Evolutionary conservation across 2,113 vertebrate genomes (phyloP).

Genomic region (Deroptyus accipitrinus): DNA sequence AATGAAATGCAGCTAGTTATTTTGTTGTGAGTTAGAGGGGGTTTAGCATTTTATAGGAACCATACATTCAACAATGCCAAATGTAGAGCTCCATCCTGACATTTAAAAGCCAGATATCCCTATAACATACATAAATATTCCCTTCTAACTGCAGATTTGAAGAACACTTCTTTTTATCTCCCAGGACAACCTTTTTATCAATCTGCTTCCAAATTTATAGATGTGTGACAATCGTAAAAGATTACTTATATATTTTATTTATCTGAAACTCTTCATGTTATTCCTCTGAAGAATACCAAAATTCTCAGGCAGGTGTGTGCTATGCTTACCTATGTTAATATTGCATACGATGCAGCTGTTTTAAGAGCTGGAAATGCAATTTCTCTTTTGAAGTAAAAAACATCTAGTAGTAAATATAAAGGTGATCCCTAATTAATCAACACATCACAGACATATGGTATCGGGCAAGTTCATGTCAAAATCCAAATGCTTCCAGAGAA

Average conservation of each 20-base stretch:
- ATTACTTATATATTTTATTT: not conserved
- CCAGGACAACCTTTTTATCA: not conserved
- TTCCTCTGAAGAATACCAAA: not conserved
- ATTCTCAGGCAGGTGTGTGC: not conserved
- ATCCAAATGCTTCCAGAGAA: not conserved
- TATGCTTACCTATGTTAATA: conserved; percentile 32
- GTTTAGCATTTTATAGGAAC: not conserved
- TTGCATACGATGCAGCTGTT: conserved; percentile 3
- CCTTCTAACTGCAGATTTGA: not conserved
- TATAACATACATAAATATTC: not conserved
- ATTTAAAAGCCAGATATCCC: not conserved
- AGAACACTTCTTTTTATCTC: not conserved
- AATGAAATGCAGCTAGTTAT: not conserved
- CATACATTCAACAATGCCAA: not conserved
- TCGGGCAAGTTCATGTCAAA: not conserved
- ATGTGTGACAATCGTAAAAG: not conserved
- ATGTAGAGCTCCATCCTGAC: not conserved
- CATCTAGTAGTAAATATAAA: not conserved
- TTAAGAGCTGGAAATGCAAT: conserved; percentile 12
- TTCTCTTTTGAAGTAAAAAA: conserved; percentile 18
- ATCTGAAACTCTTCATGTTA: not conserved
- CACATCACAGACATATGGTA: not conserved
- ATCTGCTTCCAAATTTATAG: not conserved
- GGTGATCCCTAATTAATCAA: not conserved
- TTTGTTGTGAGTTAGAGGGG: not conserved